These are phyloP conservation scores for Melierax canorus DNA, from an alignment of 2,113 vertebrate species.

Conservation along the genomic window DNA sequence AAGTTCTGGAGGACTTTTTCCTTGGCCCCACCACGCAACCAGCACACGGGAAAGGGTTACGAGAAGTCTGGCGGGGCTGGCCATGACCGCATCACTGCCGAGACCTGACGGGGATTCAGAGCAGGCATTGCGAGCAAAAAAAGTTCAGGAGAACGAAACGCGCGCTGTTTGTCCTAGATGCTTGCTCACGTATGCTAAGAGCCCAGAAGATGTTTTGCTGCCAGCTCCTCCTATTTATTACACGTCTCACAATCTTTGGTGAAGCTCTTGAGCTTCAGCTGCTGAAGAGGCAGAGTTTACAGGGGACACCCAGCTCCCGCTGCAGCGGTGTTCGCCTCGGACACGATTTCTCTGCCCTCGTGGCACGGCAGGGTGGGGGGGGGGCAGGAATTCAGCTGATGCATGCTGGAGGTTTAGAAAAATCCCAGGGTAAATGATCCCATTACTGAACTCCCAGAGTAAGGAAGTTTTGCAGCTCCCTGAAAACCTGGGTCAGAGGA, in stretches of 20 bases:
- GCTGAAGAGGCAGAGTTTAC: neutral
- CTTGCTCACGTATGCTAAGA: neutral
- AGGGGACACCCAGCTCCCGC: neutral
- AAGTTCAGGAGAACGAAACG: neutral
- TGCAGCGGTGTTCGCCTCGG: accelerated
- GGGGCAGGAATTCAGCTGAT: neutral
- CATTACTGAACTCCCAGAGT: neutral
- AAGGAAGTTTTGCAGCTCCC: neutral
- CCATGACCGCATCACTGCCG: neutral
- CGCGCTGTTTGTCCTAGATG: neutral
- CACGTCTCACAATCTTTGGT: neutral
- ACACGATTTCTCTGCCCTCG: neutral
- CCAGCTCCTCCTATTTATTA: neutral
- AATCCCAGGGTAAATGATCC: neutral
- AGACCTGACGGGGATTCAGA: neutral
- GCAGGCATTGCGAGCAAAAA: neutral
- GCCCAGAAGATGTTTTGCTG: neutral
- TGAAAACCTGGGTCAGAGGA: neutral
- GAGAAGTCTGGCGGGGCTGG: neutral
- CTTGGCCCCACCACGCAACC: neutral
- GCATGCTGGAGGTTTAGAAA: neutral
- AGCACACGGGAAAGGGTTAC: neutral
- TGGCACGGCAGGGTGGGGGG: neutral
- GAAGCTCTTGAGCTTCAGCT: neutral
- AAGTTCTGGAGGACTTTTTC: neutral